A percentile compares a stretch with the other conserved stretches of the same genome.
Conservation (phyloP, 2,113 vertebrate species). For the Lepisosteus osseus region DNA sequence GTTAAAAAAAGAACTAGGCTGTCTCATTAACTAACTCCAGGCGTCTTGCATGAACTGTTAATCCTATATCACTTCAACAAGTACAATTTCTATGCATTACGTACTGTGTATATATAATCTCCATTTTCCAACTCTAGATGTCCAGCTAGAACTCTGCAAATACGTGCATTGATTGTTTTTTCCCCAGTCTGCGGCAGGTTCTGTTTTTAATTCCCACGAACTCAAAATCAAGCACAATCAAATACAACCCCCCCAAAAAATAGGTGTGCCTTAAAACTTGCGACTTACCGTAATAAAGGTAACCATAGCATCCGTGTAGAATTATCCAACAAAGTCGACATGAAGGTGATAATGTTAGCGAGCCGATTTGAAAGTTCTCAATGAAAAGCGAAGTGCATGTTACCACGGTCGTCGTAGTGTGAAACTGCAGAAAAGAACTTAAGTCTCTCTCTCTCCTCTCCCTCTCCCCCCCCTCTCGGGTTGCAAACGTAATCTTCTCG, state of each 20-base stretch:
- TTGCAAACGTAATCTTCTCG: slow-evolving; percentile 75
- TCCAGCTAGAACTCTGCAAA: background rate
- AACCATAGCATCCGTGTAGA: slow-evolving; percentile 96
- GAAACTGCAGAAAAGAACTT: slow-evolving; percentile 53
- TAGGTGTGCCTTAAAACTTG: too few relatives aligned
- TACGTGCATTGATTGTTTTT: background rate
- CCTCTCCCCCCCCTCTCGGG: slow-evolving; percentile 24
- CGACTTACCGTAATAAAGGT: slow-evolving; percentile 92
- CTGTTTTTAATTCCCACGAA: slow-evolving; percentile 16
- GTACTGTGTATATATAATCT: background rate
- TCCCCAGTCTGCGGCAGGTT: background rate
- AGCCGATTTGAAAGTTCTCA: slow-evolving; percentile 79
- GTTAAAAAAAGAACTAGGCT: too few relatives aligned
- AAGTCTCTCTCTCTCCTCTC: slow-evolving; percentile 41
- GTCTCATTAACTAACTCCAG: too few relatives aligned
- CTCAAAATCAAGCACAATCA: background rate
- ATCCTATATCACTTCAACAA: too few relatives aligned
- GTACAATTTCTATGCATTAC: too few relatives aligned
- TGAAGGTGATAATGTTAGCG: slow-evolving; percentile 84
- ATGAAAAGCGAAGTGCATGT: slow-evolving; percentile 56
- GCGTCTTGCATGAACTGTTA: too few relatives aligned
- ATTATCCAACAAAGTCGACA: slow-evolving; percentile 91
- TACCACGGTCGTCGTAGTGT: slow-evolving; percentile 53
- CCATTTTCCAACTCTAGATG: background rate
- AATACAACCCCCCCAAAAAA: background rate